These are phyloP conservation scores for Leptopilina syphax DNA, from an alignment of 2,888 invertebrate genomes.

Conservation along the genomic window DNA sequence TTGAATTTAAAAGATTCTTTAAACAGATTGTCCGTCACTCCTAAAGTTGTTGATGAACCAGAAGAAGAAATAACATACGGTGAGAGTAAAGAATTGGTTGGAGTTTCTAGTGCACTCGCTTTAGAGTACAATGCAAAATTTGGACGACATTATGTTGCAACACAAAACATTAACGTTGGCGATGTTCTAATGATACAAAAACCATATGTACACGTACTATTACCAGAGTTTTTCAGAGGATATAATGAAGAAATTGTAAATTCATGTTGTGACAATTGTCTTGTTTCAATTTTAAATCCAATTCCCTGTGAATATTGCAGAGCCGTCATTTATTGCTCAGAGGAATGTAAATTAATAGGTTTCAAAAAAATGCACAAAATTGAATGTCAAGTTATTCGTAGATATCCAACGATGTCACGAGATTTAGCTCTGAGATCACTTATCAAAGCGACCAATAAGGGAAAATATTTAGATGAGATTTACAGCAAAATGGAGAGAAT, in stretches of 20 bases:
- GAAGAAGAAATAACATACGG: neutral
- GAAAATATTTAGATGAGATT: neutral
- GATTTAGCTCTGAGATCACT: neutral
- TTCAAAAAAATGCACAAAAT: slow-evolving; percentile 42
- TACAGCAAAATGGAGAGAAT: neutral
- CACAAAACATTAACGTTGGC: slow-evolving; percentile 38
- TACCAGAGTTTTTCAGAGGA: neutral
- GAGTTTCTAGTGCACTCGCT: neutral
- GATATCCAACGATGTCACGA: neutral
- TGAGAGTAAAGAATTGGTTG: neutral
- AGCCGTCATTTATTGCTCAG: slow-evolving; percentile 39
- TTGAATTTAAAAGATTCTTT: neutral
- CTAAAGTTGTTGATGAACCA: too few relatives aligned
- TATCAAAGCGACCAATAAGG: neutral
- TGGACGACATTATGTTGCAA: slow-evolving; percentile 39
- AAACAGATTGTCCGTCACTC: neutral
- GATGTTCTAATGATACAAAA: slow-evolving; percentile 43
- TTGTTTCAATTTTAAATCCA: neutral
- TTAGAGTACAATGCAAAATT: neutral
- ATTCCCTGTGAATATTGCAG: slow-evolving; percentile 41
- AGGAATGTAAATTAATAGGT: slow-evolving; percentile 30
- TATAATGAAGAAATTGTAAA: neutral
- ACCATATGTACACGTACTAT: slow-evolving; percentile 23
- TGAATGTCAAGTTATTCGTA: slow-evolving; percentile 35
- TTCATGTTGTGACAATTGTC: neutral